phyloP scores from a whole-genome alignment of 2,888 invertebrate genomes.

The Cantharis rufa region DNA sequence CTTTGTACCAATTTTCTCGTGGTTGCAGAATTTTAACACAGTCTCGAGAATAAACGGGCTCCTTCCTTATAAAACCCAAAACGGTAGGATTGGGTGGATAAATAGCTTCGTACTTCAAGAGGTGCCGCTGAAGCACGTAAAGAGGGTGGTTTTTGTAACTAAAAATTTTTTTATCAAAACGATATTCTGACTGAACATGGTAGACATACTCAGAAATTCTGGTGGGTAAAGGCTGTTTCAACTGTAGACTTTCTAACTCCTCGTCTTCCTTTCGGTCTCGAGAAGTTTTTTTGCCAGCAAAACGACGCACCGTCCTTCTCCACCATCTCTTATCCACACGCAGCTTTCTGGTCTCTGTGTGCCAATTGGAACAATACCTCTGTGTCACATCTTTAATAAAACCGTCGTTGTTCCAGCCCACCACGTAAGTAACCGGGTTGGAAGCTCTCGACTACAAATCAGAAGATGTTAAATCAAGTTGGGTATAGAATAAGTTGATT shows the following conservation, averaged over 20 bases:
- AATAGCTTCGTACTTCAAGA: constrained; percentile 95
- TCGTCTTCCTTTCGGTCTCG: constrained; percentile 79
- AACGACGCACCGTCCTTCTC: constrained; percentile 68
- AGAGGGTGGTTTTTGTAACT: constrained; percentile 94
- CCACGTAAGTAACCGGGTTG: constrained; percentile 78
- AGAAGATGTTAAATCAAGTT: neutral
- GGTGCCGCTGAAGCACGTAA: constrained; percentile 85
- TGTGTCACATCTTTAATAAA: constrained; percentile 87
- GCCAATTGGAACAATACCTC: constrained; percentile 85
- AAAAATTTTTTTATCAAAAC: constrained; percentile 31
- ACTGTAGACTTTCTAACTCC: constrained; percentile 69
- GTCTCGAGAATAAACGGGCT: constrained; percentile 86
- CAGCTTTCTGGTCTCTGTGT: constrained; percentile 79
- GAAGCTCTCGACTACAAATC: constrained; percentile 67
- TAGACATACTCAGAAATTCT: constrained; percentile 75
- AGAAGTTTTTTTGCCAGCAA: constrained; percentile 61
- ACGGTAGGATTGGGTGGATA: constrained; percentile 87
- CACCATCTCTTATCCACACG: constrained; percentile 82
- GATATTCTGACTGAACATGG: neutral
- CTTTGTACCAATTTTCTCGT: constrained; percentile 91
- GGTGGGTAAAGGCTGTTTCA: constrained; percentile 86
- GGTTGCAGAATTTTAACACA: constrained; percentile 87
- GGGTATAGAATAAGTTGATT: too few relatives aligned
- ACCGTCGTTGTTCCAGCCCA: constrained; percentile 82
- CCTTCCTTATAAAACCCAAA: constrained; percentile 81